These are phyloP conservation scores for Diacarnus erythraeanus DNA, from an alignment of 37 sponge, comb jelly and placozoan genomes.

Conservation along the genomic window DNA sequence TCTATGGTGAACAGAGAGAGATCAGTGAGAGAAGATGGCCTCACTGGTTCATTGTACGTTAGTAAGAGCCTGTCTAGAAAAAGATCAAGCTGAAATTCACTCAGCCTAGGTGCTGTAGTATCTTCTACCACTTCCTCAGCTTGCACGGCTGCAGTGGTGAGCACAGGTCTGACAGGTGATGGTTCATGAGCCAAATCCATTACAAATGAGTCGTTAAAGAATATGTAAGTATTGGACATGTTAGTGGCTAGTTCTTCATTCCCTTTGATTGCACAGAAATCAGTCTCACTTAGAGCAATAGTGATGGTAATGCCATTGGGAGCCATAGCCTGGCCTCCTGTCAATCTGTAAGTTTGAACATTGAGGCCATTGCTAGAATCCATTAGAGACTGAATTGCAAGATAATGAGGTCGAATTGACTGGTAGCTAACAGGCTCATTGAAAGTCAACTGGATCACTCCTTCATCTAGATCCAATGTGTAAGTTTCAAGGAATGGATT, in stretches of 20 bases:
- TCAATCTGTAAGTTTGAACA: constrained; percentile 36
- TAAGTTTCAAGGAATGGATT: constrained; percentile 61
- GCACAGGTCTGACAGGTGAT: constrained; percentile 15
- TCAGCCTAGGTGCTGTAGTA: constrained; percentile 60
- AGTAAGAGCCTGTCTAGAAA: constrained; percentile 65
- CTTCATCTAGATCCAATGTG: constrained; percentile 75
- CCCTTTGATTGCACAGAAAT: constrained; percentile 63
- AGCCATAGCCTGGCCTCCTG: constrained; percentile 51
- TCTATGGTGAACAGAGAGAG: constrained; percentile 61
- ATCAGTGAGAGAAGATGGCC: constrained; percentile 61
- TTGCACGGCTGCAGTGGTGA: constrained; percentile 22
- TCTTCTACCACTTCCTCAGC: constrained; percentile 44
- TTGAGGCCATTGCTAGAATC: constrained; percentile 1
- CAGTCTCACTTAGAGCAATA: constrained; percentile 48
- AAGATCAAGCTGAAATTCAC: constrained; percentile 74
- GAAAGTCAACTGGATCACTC: constrained; percentile 66
- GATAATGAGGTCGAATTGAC: constrained; percentile 19
- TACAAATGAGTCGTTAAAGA: constrained; percentile 50
- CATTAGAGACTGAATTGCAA: constrained; percentile 62
- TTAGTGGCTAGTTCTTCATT: constrained; percentile 64
- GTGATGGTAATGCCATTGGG: constrained; percentile 23
- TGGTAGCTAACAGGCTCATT: constrained; percentile 72
- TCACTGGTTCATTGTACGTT: constrained; percentile 82
- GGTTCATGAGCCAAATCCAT: constrained; percentile 72
- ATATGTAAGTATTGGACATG: constrained; percentile 47